Percentiles rank a stretch among this genome's conserved stretches.
These are phyloP conservation scores for Peromyscus melanophrys DNA, from an alignment of 2,797 vertebrate species.

Conservation along the genomic window DNA sequence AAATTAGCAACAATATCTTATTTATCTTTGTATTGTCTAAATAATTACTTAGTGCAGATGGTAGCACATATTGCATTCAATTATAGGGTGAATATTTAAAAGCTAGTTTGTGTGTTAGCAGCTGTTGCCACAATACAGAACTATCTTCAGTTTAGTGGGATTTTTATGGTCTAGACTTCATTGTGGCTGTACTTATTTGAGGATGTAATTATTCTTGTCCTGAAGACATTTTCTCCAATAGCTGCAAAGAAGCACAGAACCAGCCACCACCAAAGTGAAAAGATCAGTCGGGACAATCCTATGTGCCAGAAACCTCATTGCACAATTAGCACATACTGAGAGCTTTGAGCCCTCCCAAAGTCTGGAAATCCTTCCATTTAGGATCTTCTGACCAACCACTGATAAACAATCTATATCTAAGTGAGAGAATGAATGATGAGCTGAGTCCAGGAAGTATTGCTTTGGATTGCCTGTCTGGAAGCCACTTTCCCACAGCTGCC, in stretches of 20 bases:
- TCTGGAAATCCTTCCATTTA: neutral
- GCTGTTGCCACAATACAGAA: neutral
- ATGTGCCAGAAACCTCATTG: neutral
- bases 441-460: neutral
- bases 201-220: neutral
- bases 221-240: neutral
- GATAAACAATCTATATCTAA: neutral
- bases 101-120: neutral
- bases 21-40: neutral
- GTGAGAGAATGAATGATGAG: neutral
- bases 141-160: neutral
- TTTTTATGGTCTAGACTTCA: neutral
- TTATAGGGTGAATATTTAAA: neutral
- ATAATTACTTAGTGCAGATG: neutral
- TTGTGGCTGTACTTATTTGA: neutral
- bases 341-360: neutral
- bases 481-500: neutral
- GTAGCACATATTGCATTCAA: neutral
- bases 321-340: neutral
- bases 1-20: too few relatives aligned
- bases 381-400: neutral
- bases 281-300: too few relatives aligned
- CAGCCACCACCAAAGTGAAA: neutral
- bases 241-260: neutral
- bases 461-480: neutral